Conservation (phyloP, 2,113 vertebrate genomes). For the Dicrurus megarhynchus region DNA sequence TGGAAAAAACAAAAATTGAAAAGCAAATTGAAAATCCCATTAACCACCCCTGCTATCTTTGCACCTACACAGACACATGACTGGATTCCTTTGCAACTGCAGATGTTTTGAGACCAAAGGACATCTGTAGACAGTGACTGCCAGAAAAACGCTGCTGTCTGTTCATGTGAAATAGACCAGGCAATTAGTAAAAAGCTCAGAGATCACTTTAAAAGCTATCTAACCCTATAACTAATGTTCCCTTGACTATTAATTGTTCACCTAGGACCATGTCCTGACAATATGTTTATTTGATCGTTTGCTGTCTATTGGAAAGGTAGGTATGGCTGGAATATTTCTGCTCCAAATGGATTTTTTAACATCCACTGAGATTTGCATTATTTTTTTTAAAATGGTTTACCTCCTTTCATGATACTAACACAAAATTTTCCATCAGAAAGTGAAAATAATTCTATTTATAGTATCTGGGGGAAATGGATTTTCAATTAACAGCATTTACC, state of each 20-base stretch:
- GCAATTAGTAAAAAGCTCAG: constrained; percentile 18
- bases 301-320: neutral
- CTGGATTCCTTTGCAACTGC: neutral
- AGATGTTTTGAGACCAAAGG: neutral
- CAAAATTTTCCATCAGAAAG: neutral
- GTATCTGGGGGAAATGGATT: neutral
- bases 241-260: neutral
- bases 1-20: constrained; percentile 36
- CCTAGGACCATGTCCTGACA: neutral
- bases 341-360: neutral
- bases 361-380: neutral
- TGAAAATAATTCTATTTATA: neutral
- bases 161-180: neutral
- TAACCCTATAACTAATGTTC: neutral
- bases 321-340: neutral
- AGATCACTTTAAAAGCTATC: neutral
- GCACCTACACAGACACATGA: neutral
- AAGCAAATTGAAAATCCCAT: constrained; percentile 52
- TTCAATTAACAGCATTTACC: neutral
- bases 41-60: neutral
- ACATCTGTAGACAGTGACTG: neutral
- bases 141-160: neutral
- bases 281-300: neutral
- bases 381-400: neutral
- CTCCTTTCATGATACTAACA: neutral